Conservation (phyloP, 1,140 invertebrate genomes). For the Sinonovacula constricta region DNA sequence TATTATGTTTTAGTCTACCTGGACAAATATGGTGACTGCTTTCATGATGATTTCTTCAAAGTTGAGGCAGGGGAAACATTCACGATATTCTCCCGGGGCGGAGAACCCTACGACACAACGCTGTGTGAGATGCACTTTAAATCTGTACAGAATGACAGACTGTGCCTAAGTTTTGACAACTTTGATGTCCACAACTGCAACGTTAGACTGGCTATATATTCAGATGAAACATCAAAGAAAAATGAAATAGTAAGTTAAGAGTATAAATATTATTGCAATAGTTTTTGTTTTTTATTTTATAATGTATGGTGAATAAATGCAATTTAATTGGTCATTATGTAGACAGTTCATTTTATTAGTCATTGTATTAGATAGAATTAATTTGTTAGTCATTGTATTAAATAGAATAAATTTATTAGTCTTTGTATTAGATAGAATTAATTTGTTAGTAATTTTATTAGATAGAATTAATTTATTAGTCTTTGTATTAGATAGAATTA, state of each 20-base stretch:
- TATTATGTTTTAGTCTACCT: slow-evolving; percentile 37
- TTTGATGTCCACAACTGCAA: slow-evolving; percentile 9
- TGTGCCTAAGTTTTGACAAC: slow-evolving; percentile 38
- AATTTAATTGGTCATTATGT: no score
- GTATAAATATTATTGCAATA: no score
- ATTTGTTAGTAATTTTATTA: no score
- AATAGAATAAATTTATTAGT: no score
- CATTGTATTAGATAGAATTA: no score
- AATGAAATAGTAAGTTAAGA: slow-evolving; percentile 19
- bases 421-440: no score
- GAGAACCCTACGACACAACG: slow-evolving; percentile 23
- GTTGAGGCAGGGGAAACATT: slow-evolving; percentile 26
- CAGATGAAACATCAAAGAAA: background rate
- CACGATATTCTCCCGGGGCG: slow-evolving; percentile 23
- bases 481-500: no score
- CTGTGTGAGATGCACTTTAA: slow-evolving; percentile 44
- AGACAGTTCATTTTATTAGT: no score
- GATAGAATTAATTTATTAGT: no score
- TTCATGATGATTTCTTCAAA: slow-evolving; percentile 7
- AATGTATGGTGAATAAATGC: no score
- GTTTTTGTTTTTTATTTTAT: no score
- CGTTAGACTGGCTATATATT: slow-evolving; percentile 16
- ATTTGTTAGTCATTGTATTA: no score
- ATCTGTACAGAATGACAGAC: slow-evolving; percentile 9
- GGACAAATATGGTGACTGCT: slow-evolving; percentile 46